phyloP scores from a whole-genome alignment of 2,888 invertebrate genomes.

The Tromatobia lineatoria region DNA sequence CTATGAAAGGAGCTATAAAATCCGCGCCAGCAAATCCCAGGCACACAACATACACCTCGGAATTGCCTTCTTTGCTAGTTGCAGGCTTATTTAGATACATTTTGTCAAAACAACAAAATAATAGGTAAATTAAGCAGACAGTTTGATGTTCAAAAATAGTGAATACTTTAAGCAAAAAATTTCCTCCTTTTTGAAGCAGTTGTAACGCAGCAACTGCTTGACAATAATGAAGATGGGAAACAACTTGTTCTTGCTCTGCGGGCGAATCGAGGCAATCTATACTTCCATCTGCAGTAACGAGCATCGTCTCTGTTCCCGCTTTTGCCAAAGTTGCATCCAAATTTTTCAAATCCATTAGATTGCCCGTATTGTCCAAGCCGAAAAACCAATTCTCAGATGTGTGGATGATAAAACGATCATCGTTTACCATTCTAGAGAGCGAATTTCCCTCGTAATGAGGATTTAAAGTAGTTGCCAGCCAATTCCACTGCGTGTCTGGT shows the following conservation, averaged over 20 bases:
- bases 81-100: slow-evolving; percentile 94
- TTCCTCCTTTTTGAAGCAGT: slow-evolving; percentile 90
- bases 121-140: slow-evolving; percentile 91
- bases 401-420: slow-evolving; percentile 94
- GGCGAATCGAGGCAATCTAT: slow-evolving; percentile 95
- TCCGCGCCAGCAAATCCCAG: slow-evolving; percentile 87
- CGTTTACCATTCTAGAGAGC: slow-evolving; percentile 90
- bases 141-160: slow-evolving; percentile 95
- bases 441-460: slow-evolving; percentile 97
- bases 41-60: slow-evolving; percentile 95
- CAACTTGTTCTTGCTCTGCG: slow-evolving; percentile 93
- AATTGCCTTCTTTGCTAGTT: slow-evolving; percentile 98
- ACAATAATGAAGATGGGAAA: slow-evolving; percentile 93
- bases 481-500: slow-evolving; percentile 90
- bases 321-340: slow-evolving; percentile 88
- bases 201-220: slow-evolving; percentile 93
- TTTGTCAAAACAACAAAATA: slow-evolving; percentile 91
- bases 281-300: slow-evolving; percentile 98
- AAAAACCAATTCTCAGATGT: slow-evolving; percentile 95
- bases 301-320: slow-evolving; percentile 87
- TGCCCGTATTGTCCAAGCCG: slow-evolving; percentile 94
- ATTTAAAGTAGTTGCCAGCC: slow-evolving; percentile 95
- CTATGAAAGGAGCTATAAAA: slow-evolving; percentile 84
- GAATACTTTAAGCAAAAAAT: slow-evolving; percentile 95
- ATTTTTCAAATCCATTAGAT: slow-evolving; percentile 91